phyloP scores from a whole-genome alignment of 2,113 vertebrate species.

The Heterotis niloticus region DNA sequence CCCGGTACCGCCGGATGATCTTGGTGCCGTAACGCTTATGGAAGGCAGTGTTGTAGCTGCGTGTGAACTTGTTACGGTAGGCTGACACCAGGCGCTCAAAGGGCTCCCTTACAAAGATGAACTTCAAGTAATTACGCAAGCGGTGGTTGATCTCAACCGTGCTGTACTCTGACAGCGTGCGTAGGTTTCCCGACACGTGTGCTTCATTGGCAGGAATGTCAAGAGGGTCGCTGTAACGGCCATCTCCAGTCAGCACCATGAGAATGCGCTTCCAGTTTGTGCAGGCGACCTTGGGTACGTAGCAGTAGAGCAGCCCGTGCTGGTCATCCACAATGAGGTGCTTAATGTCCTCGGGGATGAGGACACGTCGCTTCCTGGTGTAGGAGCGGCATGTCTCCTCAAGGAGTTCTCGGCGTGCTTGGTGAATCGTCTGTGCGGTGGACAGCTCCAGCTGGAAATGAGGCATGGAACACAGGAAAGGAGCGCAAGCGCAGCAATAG shows the following conservation, averaged over 20 bases:
- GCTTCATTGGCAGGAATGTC: constrained; percentile 81
- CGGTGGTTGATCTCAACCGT: constrained; percentile 80
- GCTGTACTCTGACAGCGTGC: constrained; percentile 77
- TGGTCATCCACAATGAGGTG: constrained; percentile 85
- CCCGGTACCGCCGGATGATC: constrained; percentile 80
- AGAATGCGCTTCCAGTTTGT: constrained; percentile 94
- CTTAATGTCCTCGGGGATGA: constrained; percentile 77
- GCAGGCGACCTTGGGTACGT: constrained; percentile 90
- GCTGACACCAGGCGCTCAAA: constrained; percentile 90
- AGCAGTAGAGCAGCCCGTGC: constrained; percentile 84
- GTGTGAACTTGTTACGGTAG: constrained; percentile 87
- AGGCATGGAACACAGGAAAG: background rate
- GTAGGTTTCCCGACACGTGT: constrained; percentile 75
- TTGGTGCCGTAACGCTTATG: constrained; percentile 85
- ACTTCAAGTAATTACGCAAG: constrained; percentile 86
- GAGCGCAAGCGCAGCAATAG: background rate
- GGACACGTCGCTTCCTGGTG: constrained; percentile 73
- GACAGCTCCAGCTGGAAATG: constrained; percentile 53
- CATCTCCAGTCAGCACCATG: constrained; percentile 78
- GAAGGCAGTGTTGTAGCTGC: constrained; percentile 85
- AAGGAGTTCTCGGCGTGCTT: constrained; percentile 73
- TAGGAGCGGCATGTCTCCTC: constrained; percentile 71
- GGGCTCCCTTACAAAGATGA: constrained; percentile 88
- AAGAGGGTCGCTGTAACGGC: constrained; percentile 67
- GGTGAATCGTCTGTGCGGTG: constrained; percentile 66